Evolutionary conservation across 2,797 vertebrate genomes (phyloP), one percentile per base, ranked within the genome.

Genomic region (Pipistrellus pygmaeus): DNA sequence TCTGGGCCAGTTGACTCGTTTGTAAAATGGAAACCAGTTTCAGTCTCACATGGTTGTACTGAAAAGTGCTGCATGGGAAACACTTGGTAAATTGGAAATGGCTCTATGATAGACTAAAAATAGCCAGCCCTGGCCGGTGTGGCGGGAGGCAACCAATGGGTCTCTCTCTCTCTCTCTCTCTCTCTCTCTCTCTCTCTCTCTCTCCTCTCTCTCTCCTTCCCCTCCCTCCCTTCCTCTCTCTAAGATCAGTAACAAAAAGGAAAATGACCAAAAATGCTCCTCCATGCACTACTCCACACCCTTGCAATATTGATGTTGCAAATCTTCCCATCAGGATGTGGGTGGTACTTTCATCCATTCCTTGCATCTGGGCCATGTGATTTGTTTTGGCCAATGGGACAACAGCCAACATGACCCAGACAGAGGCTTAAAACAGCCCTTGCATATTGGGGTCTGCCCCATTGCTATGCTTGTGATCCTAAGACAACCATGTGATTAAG

Each of bases 11-110:
- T 46, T 94, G 53, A 87, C 32, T 88, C 32, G 60, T 57, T 88
- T 80, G 18, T 75, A 53, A 93, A 88, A 80, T 41, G 55, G 88
- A 73, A 93, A 93, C 73, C 48, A 27, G 41, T 77, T 92, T 88
- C 20, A 27, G 38, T 53, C 32, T 91, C 60, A n/a, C 27, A 18
- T 32, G n/a, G 21, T 53, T 85, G 23, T 35, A 48, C 85, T 75
- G 44, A 88, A 32, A 41, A 85, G 68, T 48, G 69, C 27, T 27
- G 35, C 32, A 68, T 48, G 18, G 48, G 38, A 82, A 91, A 81
- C 41, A 80, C 25, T 94, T 60, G 15, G 27, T 48, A 85, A 30
- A 87, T 87, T 83, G 68, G 73, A 94, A 94, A 72, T 53, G 55
- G 30, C 44, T 68, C 73, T 78, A 17, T 53, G 62, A 15, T 51